Base-by-base conservation (phyloP, 64 coral and sea anemone species). In the Montipora efflorescens region DNA sequence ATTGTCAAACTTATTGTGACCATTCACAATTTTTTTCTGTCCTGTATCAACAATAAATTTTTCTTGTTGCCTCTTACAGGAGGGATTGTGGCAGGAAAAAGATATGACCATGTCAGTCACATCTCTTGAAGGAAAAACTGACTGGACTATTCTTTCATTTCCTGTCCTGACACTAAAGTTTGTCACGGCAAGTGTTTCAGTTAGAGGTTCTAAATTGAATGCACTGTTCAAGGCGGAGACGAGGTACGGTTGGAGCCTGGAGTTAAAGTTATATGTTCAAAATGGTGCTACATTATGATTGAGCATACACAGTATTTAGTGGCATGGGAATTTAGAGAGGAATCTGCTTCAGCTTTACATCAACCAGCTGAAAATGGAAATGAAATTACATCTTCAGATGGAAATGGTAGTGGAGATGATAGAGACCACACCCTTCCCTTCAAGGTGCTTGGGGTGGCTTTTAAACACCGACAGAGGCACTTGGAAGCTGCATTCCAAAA, bases 121-220 rank as follows among this genome's bases (percentile, higher is more conserved):
- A 50, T 48, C 8, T 18, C 44, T 91, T 10, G 28, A 48, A 36
- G 90, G 43, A 46, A 59, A 91, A 14, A 70, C 14, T 83, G 67
- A 82, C 18, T 92, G 90, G 90, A 92, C 78, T 73, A 70, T 92
- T 83, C 90, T 67, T 8, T 84, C 44, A 15, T 84, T 83, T 82
- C 81, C 81, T 58, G 90, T 92, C 4, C 16, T 92, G 8, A 68
- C 76, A 67, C 15, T 92, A 16, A 74, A 58, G 13, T 71, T 84
- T 92, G 49, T 9, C 57, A 92, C 71, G 72, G 79, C 28, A 73
- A 22, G 13, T 50, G 49, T 80, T 16, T 71, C 19, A 11, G 5
- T 84, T 14, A 46, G 5, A 83, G 8, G 48, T 7, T 20, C 11
- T 47, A 48, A 8, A 16, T 55, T 12, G 69, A 20, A 10, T 83